These are phyloP conservation scores for Platerodrilus igneus DNA, from an alignment of 2,888 invertebrate genomes.

Conservation along the genomic window DNA sequence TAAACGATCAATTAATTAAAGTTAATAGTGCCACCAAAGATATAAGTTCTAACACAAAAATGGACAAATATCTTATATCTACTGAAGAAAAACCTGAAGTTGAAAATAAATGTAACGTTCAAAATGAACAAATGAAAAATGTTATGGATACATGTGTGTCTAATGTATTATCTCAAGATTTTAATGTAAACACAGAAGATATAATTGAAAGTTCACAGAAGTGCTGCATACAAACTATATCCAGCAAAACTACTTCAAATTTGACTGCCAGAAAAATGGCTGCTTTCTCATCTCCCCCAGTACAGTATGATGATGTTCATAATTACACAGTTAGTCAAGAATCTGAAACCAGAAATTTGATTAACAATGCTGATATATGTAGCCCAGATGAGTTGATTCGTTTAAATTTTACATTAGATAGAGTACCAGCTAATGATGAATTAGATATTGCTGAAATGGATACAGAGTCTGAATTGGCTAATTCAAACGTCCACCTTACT, in stretches of 20 bases:
- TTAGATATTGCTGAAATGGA: slow-evolving; percentile 36
- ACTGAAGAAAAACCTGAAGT: neutral
- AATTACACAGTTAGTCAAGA: too few species aligned
- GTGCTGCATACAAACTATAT: slow-evolving; percentile 7
- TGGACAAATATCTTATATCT: too few species aligned
- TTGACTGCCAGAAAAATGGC: neutral
- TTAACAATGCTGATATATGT: slow-evolving; percentile 16
- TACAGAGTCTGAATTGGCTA: slow-evolving; percentile 29
- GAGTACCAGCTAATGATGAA: slow-evolving; percentile 28
- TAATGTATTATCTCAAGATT: too few species aligned
- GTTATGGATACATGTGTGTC: too few species aligned
- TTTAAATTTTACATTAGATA: slow-evolving; percentile 23
- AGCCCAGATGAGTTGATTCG: slow-evolving; percentile 17
- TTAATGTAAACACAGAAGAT: slow-evolving; percentile 19
- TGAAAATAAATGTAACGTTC: neutral
- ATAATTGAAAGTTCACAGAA: slow-evolving; percentile 23
- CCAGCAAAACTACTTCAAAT: neutral
- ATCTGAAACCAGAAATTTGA: slow-evolving; percentile 11
- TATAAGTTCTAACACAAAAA: too few species aligned
- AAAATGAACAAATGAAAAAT: neutral
- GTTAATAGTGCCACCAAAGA: too few species aligned
- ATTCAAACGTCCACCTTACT: neutral
- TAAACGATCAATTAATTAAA: too few species aligned
- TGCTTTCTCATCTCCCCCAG: too few species aligned
- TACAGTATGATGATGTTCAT: too few species aligned